These are phyloP conservation scores for Trididemnum miniatum DNA, from an alignment of 23 tunicate species.

Conservation along the genomic window DNA sequence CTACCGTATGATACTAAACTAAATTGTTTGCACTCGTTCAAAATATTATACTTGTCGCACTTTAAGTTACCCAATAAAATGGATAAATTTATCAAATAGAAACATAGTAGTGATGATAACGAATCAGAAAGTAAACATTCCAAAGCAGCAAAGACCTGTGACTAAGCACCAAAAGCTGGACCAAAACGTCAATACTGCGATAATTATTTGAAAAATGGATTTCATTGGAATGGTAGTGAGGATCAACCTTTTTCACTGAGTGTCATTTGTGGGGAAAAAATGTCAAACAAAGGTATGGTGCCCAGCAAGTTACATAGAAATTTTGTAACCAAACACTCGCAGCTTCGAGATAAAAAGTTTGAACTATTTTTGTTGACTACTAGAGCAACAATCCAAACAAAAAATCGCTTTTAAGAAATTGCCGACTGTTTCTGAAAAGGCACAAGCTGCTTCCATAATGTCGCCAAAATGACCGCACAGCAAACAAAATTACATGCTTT, in stretches of 20 bases:
- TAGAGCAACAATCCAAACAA: conserved; percentile 17
- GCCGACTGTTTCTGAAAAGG: neutral
- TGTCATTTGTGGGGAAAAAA: neutral
- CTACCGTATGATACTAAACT: too few relatives aligned
- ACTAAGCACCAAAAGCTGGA: neutral
- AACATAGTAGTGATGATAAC: conserved; percentile 13
- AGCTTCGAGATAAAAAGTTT: conserved; percentile 5
- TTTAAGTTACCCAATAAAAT: too few relatives aligned
- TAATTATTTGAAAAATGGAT: neutral
- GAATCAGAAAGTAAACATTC: neutral
- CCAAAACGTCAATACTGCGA: neutral
- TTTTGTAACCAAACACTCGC: conserved; percentile 6
- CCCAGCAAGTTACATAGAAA: conserved; percentile 2
- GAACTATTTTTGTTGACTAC: conserved; percentile 1
- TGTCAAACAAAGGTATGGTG: conserved; percentile 2
- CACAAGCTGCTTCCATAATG: neutral
- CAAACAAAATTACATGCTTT: neutral
- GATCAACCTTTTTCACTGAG: neutral
- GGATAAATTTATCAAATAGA: neutral
- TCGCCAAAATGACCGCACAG: neutral
- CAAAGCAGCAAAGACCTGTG: neutral
- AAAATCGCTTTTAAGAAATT: neutral
- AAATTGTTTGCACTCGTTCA: too few relatives aligned
- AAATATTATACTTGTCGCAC: too few relatives aligned
- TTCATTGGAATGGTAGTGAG: conserved; percentile 11